Conservation (phyloP, 2,797 vertebrate genomes). For the Gadopsis bispinosus region DNA sequence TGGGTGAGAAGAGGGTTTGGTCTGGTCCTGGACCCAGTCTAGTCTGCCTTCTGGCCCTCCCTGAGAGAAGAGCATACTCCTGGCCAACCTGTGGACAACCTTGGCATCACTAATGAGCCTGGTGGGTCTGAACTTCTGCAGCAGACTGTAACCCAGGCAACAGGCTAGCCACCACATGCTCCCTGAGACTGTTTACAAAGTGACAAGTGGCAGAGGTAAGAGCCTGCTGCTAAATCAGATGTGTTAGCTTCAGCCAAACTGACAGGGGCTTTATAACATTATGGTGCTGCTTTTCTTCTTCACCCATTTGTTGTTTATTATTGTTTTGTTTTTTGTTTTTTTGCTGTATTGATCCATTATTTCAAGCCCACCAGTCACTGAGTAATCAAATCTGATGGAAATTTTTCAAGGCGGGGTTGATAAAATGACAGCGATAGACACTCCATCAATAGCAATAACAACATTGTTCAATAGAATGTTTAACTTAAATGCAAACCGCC, state of each 20-base stretch:
- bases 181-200: conserved; percentile 77
- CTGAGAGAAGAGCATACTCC: conserved; percentile 60
- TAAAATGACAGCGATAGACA: too few relatives aligned
- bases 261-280: conserved; percentile 17
- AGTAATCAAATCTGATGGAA: conserved; percentile 43
- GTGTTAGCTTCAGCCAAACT: conserved; percentile 30
- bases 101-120: conserved; percentile 81
- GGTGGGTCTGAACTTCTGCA: conserved; percentile 62
- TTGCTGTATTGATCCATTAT: conserved; percentile 26
- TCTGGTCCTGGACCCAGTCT: conserved; percentile 62
- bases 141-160: conserved; percentile 85
- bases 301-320: background rate
- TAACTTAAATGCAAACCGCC: too few relatives aligned
- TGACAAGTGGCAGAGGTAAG: conserved; percentile 65
- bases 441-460: too few relatives aligned
- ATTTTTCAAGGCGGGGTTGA: background rate
- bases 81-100: conserved; percentile 76
- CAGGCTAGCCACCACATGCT: conserved; percentile 69
- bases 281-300: conserved; percentile 13
- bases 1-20: conserved; percentile 30
- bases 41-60: conserved; percentile 64
- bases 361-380: conserved; percentile 10
- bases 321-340: conserved; percentile 3
- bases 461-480: too few relatives aligned
- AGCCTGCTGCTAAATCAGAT: conserved; percentile 54